Conservation (phyloP, 1,140 invertebrate species). For the Bathynomus jamesi region DNA sequence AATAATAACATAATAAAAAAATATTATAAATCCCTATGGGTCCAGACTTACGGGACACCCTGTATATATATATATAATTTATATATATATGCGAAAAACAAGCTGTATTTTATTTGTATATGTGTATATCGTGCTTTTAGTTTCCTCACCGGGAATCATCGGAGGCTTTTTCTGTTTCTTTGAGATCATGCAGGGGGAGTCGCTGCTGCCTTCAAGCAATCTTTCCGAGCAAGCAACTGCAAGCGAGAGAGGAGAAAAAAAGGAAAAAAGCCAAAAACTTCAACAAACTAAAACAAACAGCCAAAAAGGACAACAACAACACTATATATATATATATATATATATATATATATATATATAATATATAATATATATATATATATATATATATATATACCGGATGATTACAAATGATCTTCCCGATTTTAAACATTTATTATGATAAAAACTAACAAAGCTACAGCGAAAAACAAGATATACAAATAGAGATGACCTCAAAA, state of each 20-base stretch:
- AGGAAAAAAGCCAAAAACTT: neutral
- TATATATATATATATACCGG: constrained; percentile 13
- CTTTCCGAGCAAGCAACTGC: neutral
- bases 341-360: constrained; percentile 10
- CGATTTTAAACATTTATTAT: too few relatives aligned
- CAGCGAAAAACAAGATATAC: too few relatives aligned
- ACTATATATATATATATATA: constrained; percentile 5
- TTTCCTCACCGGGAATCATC: neutral
- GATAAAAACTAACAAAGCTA: too few relatives aligned
- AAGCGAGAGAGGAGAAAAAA: neutral
- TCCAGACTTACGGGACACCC: too few relatives aligned
- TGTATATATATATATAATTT: too few relatives aligned
- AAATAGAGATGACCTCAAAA: too few relatives aligned
- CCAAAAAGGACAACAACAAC: neutral
- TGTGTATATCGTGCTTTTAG: neutral
- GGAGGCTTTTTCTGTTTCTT: neutral
- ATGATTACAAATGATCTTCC: too few relatives aligned
- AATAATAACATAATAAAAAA: too few relatives aligned
- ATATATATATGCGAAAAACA: too few relatives aligned
- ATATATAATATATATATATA: constrained; percentile 8
- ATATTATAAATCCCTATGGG: too few relatives aligned
- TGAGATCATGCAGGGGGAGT: neutral
- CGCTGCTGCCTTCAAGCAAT: neutral
- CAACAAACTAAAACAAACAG: neutral
- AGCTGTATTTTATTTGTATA: too few relatives aligned